phyloP scores from a whole-genome alignment of 2,797 vertebrate genomes.

The Anniella stebbinsi region DNA sequence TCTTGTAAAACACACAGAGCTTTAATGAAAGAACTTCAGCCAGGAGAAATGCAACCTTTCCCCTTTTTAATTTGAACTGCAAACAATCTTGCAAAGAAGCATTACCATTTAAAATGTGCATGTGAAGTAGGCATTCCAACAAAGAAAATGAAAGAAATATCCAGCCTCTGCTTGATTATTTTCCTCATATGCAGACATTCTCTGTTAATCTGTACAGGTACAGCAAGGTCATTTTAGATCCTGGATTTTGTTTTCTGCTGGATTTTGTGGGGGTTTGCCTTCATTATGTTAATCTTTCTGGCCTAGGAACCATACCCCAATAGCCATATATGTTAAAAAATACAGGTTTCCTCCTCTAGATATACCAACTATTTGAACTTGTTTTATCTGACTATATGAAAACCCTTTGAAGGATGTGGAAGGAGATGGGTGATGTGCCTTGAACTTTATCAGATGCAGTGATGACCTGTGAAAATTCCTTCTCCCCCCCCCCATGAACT shows the following conservation, averaged over 20 bases:
- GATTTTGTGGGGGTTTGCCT: neutral
- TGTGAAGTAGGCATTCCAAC: neutral
- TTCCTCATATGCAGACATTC: neutral
- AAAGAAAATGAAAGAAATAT: neutral
- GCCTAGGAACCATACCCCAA: neutral
- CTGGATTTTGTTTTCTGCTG: neutral
- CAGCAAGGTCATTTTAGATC: no score
- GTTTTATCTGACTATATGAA: neutral
- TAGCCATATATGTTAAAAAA: neutral
- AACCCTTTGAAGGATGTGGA: accelerated
- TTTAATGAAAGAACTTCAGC: neutral
- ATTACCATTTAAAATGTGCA: neutral
- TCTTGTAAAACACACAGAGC: neutral
- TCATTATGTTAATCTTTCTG: neutral
- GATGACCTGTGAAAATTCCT: neutral
- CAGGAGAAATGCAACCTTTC: neutral
- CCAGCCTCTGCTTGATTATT: neutral
- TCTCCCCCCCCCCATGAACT: neutral
- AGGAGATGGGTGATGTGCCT: neutral
- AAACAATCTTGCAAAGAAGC: neutral
- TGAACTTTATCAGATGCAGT: neutral
- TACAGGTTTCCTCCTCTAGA: neutral
- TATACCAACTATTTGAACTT: neutral
- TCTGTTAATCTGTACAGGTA: neutral
- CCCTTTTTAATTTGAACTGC: neutral